Conservation (phyloP, 2,888 invertebrate genomes). For the Amphipoea oculea region DNA sequence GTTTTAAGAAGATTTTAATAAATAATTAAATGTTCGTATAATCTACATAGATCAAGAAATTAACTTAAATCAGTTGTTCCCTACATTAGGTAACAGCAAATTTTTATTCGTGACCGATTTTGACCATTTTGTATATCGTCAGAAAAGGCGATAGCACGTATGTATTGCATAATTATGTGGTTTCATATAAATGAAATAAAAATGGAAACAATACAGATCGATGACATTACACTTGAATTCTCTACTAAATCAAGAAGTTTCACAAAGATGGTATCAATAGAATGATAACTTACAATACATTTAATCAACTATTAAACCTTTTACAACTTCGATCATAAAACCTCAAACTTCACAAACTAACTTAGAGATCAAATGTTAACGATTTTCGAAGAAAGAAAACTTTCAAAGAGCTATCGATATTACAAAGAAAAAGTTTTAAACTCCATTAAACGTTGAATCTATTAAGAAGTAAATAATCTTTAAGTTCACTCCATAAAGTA, state of each 20-base stretch:
- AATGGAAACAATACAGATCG: too few species aligned
- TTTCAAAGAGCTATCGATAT: conserved; percentile 47
- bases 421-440: conserved; percentile 52
- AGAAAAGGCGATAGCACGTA: too few species aligned
- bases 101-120: too few species aligned
- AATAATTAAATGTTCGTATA: not conserved
- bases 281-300: conserved; percentile 13
- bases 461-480: conserved; percentile 30
- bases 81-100: too few species aligned
- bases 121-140: too few species aligned
- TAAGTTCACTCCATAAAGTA: conserved; percentile 20
- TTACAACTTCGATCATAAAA: conserved; percentile 45
- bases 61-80: too few species aligned
- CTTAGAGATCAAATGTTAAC: conserved; percentile 37
- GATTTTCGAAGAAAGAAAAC: conserved; percentile 47
- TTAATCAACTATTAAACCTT: conserved; percentile 27
- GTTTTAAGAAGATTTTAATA: too few species aligned
- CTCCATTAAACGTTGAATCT: conserved; percentile 48
- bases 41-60: not conserved
- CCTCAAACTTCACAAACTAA: conserved; percentile 18
- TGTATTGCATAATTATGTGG: too few species aligned
- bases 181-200: too few species aligned
- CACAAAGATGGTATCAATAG: not conserved
- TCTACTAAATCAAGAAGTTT: not conserved
- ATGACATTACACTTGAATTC: not conserved